phyloP scores from a whole-genome alignment of 2,888 invertebrate genomes.

The Aethes cnicana region DNA sequence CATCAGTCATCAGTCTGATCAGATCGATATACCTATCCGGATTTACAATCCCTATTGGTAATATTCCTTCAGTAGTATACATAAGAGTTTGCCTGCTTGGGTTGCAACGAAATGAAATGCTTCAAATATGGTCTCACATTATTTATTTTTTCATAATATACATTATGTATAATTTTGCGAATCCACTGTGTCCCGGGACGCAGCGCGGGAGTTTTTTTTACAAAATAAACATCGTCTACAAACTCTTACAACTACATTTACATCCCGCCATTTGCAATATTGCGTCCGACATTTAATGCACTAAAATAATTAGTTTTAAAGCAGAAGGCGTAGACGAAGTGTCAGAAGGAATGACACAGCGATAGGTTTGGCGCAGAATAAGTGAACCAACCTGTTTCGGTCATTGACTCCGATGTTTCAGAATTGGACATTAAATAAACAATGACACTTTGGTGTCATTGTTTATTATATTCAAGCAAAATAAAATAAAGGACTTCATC shows the following conservation, averaged over 20 bases:
- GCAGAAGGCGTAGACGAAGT: conserved; percentile 50
- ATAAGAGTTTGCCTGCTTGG: too few species aligned
- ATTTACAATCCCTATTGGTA: too few species aligned
- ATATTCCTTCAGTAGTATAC: too few species aligned
- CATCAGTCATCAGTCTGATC: too few species aligned
- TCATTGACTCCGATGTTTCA: too few species aligned
- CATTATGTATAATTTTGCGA: conserved; percentile 82
- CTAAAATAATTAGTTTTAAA: conserved; percentile 62
- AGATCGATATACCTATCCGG: too few species aligned
- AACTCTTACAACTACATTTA: conserved; percentile 70
- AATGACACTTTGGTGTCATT: too few species aligned
- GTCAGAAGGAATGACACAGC: conserved; percentile 35
- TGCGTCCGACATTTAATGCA: conserved; percentile 68
- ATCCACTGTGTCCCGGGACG: conserved; percentile 80
- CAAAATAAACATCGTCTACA: conserved; percentile 75
- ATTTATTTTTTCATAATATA: conserved; percentile 82
- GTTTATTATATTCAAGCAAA: background rate
- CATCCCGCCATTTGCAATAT: conserved; percentile 52
- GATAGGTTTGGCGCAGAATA: conserved; percentile 7
- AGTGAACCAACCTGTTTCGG: too few species aligned
- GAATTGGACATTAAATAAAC: too few species aligned
- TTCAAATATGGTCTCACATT: conserved; percentile 74
- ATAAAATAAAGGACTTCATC: conserved; percentile 6
- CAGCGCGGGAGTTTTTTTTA: conserved; percentile 73
- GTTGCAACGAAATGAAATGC: conserved; percentile 38